phyloP scores from a whole-genome alignment of 2,888 invertebrate genomes.

The Acanthoscelides obtectus region DNA sequence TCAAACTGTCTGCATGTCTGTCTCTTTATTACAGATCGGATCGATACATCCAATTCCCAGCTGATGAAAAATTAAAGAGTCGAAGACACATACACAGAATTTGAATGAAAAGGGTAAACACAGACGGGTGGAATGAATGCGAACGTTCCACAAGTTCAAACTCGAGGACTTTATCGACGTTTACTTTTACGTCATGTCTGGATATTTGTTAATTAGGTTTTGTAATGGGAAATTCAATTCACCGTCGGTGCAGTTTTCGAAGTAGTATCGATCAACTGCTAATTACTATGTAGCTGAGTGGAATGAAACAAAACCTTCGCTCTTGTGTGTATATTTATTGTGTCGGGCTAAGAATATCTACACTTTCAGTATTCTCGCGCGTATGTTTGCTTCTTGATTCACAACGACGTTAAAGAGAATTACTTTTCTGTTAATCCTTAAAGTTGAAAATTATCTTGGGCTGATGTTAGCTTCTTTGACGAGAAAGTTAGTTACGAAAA shows the following conservation, averaged over 20 bases:
- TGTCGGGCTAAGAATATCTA: too few species aligned
- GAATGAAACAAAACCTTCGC: too few species aligned
- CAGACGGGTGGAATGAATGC: not conserved
- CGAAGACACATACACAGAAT: not conserved
- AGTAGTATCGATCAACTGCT: too few species aligned
- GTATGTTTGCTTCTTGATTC: too few species aligned
- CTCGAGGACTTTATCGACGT: not conserved
- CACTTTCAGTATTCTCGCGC: too few species aligned
- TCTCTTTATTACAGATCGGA: not conserved
- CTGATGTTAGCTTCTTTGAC: too few species aligned
- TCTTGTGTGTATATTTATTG: too few species aligned
- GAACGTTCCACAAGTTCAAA: not conserved
- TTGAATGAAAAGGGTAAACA: not conserved
- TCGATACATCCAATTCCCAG: not conserved
- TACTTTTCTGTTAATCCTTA: too few species aligned
- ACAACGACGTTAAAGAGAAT: too few species aligned
- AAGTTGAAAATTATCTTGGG: too few species aligned
- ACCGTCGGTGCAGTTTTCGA: not conserved
- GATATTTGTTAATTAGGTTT: not conserved
- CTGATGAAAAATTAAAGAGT: not conserved
- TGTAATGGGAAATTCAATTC: not conserved
- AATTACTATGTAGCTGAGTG: too few species aligned
- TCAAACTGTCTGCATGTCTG: not conserved
- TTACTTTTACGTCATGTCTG: not conserved
- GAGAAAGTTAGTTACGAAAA: too few species aligned